Evolutionary conservation across 2,113 vertebrate genomes (phyloP), one percentile per base, ranked within the genome.

Genomic region (Phyllopteryx taeniolatus): DNA sequence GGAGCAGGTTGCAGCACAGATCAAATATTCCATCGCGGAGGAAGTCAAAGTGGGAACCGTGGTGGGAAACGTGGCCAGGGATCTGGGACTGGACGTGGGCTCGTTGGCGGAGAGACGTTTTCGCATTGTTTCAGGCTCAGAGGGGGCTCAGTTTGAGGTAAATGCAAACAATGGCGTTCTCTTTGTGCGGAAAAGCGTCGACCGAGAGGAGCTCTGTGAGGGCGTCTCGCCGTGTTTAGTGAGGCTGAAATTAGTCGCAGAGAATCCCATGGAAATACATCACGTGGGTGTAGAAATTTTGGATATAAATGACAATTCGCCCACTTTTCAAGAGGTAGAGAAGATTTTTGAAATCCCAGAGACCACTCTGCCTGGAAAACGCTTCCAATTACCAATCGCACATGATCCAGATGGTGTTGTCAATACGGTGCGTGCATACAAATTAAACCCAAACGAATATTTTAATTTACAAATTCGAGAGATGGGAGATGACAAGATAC

Each of bases 181-280:
- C 47, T 78, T 73, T 57, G 83, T 91, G 8, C 70, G 76, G 0
- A 77, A 79, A 44, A 79, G 66, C 3, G 82, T 93, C 1, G 88
- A 93, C 61, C 73, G 92, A 71, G 92, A 93, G 56, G 59, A 80
- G 46, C 62, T 91, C 0, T 93, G 91, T 4, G 79, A 88, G 51
- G 73, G 42, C 8, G 71, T 71, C 2, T 73, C 20, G 5, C 70
- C 76, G 0, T 93, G 92, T 73, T 70, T 84, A 1, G 70, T 87
- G 0, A 88, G 84, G 15, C 39, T 93, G 1, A 92, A 91, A 85
- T 10, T 90, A 2, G 85, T 88, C 1, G 84, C 87, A 0, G 90
- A 93, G 0, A 84, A 89, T 1, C 91, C 92, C 0, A 83, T 92
- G 62, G 92, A 92, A 76, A 84, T 92, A 35, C 90, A 93, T 75